A percentile compares a stretch with the other conserved stretches of the same genome.
Evolutionary conservation across 2,888 invertebrate species (phyloP).

Genomic region (Drepanosiphum platanoidis): DNA sequence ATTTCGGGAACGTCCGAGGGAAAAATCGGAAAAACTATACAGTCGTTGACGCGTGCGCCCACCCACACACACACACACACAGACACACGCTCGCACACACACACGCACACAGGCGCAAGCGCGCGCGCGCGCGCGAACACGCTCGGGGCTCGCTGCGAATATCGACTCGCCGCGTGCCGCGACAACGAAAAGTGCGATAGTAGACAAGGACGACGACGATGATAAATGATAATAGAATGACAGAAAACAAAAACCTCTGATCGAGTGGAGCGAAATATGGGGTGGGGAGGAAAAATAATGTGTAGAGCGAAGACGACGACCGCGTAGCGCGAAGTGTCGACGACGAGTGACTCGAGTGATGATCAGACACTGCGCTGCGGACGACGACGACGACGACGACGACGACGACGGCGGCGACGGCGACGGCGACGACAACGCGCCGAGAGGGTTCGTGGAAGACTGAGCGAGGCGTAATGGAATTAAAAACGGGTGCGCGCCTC

Average conservation of each 20-base stretch:
- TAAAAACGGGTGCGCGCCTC: slow-evolving; percentile 38
- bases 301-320: background rate
- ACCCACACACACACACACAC: background rate
- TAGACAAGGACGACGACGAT: background rate
- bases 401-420: background rate
- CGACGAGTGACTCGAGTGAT: too few species aligned
- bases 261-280: background rate
- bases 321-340: background rate
- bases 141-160: background rate
- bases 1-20: slow-evolving; percentile 13
- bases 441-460: slow-evolving; percentile 50
- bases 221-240: background rate
- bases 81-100: too few species aligned
- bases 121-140: background rate
- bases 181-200: background rate
- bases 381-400: background rate
- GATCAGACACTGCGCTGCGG: too few species aligned
- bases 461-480: slow-evolving; percentile 56
- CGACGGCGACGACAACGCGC: background rate
- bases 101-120: too few species aligned
- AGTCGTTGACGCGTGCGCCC: background rate
- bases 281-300: background rate
- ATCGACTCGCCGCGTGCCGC: background rate
- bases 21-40: background rate
- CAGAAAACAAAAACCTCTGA: too few species aligned